phyloP scores from a whole-genome alignment of 2,888 invertebrate genomes.

The Piscicola geometra region DNA sequence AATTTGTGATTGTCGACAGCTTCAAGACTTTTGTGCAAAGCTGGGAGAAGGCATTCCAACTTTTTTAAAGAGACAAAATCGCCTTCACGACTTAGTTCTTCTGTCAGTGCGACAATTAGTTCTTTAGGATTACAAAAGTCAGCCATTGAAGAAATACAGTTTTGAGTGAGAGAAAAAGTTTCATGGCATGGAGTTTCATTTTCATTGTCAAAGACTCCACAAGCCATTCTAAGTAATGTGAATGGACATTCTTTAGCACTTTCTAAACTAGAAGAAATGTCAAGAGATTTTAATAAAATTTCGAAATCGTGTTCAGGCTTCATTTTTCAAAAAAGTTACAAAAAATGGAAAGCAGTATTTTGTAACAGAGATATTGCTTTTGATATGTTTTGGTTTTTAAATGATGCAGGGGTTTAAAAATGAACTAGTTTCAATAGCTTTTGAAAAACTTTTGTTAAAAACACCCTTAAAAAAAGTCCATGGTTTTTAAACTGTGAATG shows the following conservation, averaged over 20 bases:
- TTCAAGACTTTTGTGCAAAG: not conserved
- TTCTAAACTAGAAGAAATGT: not conserved
- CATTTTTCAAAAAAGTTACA: not conserved
- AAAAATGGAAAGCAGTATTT: not conserved
- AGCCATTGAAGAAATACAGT: conserved; percentile 14
- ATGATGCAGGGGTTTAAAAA: conserved; percentile 1
- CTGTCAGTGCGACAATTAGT: conserved; percentile 34
- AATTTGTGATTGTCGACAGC: not conserved
- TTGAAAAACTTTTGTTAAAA: conserved; percentile 13
- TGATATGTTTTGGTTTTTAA: not conserved
- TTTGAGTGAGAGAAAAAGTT: conserved; percentile 9
- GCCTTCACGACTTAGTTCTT: conserved; percentile 21
- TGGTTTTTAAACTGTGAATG: too few species aligned
- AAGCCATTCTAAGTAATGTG: conserved; percentile 9
- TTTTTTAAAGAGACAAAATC: not conserved
- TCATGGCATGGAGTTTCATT: not conserved
- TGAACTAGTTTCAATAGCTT: not conserved
- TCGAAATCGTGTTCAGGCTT: not conserved
- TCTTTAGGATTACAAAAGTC: conserved; percentile 32
- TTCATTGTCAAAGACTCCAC: conserved; percentile 12
- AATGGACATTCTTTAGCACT: conserved; percentile 16
- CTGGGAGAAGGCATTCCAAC: not conserved
- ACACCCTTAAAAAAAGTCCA: not conserved
- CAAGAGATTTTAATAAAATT: not conserved
- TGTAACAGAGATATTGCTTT: too few species aligned